These are phyloP conservation scores for Cremastinae sp. DNA, from an alignment of 2,888 invertebrate genomes.

Conservation along the genomic window DNA sequence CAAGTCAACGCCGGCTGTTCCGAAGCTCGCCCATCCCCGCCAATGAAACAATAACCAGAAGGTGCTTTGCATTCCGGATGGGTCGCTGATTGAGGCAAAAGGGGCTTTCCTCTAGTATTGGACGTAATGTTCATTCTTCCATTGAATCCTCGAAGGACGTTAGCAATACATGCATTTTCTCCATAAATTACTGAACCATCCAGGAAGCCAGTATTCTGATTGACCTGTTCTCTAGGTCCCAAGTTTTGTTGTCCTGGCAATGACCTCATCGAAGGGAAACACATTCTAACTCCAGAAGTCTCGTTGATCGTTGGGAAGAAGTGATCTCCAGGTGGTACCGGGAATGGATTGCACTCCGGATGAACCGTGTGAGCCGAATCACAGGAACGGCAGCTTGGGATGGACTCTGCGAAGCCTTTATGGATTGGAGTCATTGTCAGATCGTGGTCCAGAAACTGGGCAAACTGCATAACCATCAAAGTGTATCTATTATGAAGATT, in stretches of 20 bases:
- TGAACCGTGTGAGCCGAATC: constrained; percentile 93
- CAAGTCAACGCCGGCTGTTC: constrained; percentile 95
- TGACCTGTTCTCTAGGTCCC: constrained; percentile 95
- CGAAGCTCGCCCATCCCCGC: constrained; percentile 94
- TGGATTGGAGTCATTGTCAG: constrained; percentile 96
- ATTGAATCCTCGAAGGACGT: constrained; percentile 88
- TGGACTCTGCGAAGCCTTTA: constrained; percentile 94
- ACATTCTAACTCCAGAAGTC: constrained; percentile 90
- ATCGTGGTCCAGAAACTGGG: constrained; percentile 96
- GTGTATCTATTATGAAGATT: constrained; percentile 94
- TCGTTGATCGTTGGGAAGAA: constrained; percentile 93
- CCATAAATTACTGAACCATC: constrained; percentile 95
- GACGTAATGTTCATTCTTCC: constrained; percentile 91
- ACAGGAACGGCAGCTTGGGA: constrained; percentile 93
- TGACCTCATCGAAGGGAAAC: constrained; percentile 97
- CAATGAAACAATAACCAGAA: constrained; percentile 93
- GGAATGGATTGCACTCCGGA: constrained; percentile 96
- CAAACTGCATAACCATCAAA: constrained; percentile 96
- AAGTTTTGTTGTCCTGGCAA: constrained; percentile 94
- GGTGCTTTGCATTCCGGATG: constrained; percentile 94
- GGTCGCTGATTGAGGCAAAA: constrained; percentile 88
- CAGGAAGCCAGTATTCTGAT: constrained; percentile 95
- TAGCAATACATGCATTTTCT: constrained; percentile 90
- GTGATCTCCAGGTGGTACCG: constrained; percentile 92
- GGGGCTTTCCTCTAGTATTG: constrained; percentile 88